A percentile compares a stretch with the other conserved stretches of the same genome.
Evolutionary conservation across 2,888 invertebrate genomes (phyloP).

Genomic region (Lithophane leautieri): DNA sequence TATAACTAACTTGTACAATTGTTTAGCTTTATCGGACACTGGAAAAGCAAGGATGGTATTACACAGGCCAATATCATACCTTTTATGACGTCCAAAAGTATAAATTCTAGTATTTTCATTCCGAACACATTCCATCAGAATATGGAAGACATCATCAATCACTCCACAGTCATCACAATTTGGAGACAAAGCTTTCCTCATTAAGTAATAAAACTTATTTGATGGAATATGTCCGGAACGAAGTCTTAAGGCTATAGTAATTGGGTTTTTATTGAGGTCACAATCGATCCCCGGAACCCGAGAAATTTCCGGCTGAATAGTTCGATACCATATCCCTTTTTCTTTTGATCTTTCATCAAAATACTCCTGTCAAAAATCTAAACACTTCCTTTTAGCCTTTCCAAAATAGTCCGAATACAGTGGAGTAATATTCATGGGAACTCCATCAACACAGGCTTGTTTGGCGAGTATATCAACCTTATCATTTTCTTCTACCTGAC

Average conservation of each 20-base stretch:
- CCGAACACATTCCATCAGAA: neutral
- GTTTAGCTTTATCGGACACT: neutral
- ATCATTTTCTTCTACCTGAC: neutral
- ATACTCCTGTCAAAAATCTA: slow-evolving; percentile 6
- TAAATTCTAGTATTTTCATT: neutral
- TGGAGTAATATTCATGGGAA: neutral
- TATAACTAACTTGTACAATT: neutral
- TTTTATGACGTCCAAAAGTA: neutral
- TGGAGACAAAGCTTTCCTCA: no score
- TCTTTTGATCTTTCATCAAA: neutral
- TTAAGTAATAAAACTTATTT: no score
- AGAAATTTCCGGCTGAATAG: slow-evolving; percentile 6
- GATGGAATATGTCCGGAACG: no score
- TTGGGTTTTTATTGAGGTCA: no score
- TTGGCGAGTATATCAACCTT: neutral
- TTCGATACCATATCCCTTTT: neutral
- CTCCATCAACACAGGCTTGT: slow-evolving; percentile 11
- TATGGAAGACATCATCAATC: no score
- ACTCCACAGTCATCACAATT: no score
- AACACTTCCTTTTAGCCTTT: neutral
- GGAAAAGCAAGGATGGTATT: neutral
- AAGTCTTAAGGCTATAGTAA: no score
- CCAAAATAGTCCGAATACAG: slow-evolving; percentile 5
- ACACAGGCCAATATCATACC: neutral
- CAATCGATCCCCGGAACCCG: slow-evolving; percentile 6